phyloP scores from a whole-genome alignment of 2,113 vertebrate species.

The Percina caprodes region DNA sequence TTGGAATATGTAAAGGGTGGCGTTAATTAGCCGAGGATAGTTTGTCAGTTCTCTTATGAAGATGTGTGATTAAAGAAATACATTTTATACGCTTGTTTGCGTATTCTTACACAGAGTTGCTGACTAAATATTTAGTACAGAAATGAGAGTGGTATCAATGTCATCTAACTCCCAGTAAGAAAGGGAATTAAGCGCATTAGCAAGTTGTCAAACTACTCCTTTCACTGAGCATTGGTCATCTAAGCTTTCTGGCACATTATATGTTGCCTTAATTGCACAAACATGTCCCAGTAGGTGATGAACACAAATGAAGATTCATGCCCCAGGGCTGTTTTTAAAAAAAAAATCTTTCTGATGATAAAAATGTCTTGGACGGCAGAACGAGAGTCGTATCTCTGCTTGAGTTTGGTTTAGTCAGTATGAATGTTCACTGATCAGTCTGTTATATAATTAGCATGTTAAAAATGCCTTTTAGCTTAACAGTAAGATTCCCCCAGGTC shows the following conservation, averaged over 20 bases:
- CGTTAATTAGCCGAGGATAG: background rate
- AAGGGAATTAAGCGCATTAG: background rate
- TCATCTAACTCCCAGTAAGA: background rate
- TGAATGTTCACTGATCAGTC: slow-evolving; percentile 1
- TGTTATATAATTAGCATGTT: background rate
- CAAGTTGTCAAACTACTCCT: background rate
- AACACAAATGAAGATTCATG: background rate
- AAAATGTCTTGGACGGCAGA: background rate
- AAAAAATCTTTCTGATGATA: too few relatives aligned
- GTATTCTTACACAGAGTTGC: background rate
- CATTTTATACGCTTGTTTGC: background rate
- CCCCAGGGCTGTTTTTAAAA: background rate
- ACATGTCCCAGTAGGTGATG: background rate
- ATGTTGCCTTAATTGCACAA: background rate
- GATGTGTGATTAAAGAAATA: slow-evolving; percentile 1
- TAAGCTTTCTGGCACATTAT: background rate
- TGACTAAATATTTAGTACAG: too few relatives aligned
- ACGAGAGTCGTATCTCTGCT: background rate
- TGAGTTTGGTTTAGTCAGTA: background rate
- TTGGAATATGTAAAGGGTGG: background rate
- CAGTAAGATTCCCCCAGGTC: background rate
- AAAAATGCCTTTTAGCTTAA: background rate
- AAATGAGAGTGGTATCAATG: too few relatives aligned
- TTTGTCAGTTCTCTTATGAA: background rate
- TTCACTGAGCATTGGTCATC: background rate